These are phyloP conservation scores for Recurvirostra avosetta DNA, from an alignment of 2,113 vertebrate genomes.

Conservation along the genomic window DNA sequence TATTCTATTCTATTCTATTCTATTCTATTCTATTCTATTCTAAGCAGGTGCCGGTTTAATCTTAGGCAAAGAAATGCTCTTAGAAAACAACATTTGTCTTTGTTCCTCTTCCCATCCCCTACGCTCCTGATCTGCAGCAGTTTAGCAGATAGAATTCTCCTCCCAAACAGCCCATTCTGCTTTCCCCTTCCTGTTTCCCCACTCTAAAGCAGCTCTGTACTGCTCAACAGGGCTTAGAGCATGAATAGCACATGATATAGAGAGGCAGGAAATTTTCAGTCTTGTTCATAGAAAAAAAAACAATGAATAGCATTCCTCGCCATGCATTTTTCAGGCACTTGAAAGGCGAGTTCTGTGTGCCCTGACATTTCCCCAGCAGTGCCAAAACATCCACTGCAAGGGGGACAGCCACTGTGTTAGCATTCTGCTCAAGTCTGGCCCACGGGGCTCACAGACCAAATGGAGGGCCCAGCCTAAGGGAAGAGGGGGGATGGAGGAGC, in stretches of 20 bases:
- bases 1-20: background rate
- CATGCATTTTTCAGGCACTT: conserved; percentile 4
- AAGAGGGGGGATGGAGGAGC: background rate
- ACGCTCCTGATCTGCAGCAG: background rate
- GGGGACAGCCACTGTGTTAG: background rate
- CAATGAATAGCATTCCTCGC: conserved; percentile 7
- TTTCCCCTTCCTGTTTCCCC: background rate
- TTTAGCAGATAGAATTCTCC: background rate
- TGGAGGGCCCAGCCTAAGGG: background rate
- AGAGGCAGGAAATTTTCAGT: background rate
- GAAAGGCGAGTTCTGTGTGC: background rate
- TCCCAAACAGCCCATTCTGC: background rate
- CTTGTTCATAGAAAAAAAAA: background rate
- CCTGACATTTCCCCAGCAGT: background rate
- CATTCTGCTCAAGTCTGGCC: background rate
- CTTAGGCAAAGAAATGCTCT: background rate
- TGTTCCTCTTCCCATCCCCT: background rate
- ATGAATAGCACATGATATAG: background rate
- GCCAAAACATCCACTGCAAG: background rate
- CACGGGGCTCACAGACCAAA: background rate
- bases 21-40: background rate
- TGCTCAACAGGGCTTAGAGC: background rate
- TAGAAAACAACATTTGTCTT: background rate
- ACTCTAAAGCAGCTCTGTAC: background rate
- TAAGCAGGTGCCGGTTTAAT: background rate